Base-by-base conservation (phyloP, 2,888 invertebrate species). In the Siphonodentalium dalli region DNA sequence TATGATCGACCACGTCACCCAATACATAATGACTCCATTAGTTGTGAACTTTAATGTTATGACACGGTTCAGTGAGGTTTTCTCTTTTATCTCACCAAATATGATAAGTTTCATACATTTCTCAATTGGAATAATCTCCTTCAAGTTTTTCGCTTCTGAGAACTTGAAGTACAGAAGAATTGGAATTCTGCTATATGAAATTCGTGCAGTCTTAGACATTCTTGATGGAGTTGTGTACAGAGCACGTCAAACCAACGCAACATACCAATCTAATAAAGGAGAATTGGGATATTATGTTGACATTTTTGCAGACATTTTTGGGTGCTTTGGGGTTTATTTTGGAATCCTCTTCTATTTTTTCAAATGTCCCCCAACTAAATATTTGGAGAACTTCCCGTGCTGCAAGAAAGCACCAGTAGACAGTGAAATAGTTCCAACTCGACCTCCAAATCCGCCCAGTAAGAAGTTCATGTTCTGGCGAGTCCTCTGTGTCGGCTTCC, bases 141-240 rank as follows among this genome's bases (percentile, higher is more conserved):
- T 88, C 0, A 89, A 89, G 72, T 85, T 90, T 45, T 83, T 92
- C 39, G 87, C 89, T 1, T 88, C 87, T 46, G 89, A 89, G 71
- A 88, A 86, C 66, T 80, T 92, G 15, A 85, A 87, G 2, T 86
- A 87, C 23, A 84, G 92, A 21, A 85, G 91, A 20, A 59, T 90
- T 0, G 92, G 89, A 0, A 88, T 91, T 0, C 79, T 90, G 1
- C 77, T 92, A 24, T 92, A 91, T 75, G 89, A 91, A 82, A 79
- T 91, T 33, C 85, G 93, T 64, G 90, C 90, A 64, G 91, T 90
- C 82, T 79, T 92, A 44, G 93, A 93, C 71, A 90, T 91, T 71
- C 79, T 93, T 58, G 93, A 93, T 72, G 93, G 93, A 0, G 89
- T 90, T 74, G 89, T 93, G 2, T 92, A 91, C 0, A 86, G 92